Conservation (phyloP, 2,888 invertebrate genomes). For the Drosophila anomalata region DNA sequence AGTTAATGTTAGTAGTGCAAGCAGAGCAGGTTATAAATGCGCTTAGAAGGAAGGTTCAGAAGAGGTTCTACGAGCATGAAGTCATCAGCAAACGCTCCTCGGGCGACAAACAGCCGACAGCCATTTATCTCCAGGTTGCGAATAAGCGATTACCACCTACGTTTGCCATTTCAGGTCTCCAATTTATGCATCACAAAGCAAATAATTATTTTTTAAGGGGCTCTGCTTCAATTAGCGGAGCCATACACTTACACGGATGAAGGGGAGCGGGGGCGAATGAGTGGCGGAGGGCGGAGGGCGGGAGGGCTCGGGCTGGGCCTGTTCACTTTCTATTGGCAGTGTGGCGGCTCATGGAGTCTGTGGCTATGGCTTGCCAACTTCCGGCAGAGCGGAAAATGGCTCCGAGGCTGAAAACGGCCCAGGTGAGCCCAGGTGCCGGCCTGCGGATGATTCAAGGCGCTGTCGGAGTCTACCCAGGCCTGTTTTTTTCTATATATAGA, state of each 20-base stretch:
- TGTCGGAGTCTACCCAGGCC: slow-evolving; percentile 9
- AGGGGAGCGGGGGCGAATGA: not conserved
- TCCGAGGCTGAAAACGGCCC: slow-evolving; percentile 30
- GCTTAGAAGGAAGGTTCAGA: too few species aligned
- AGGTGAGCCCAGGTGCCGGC: slow-evolving; percentile 5
- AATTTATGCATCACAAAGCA: not conserved
- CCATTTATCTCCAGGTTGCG: not conserved
- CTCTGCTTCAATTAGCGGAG: slow-evolving; percentile 1
- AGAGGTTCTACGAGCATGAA: not conserved
- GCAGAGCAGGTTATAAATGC: too few species aligned
- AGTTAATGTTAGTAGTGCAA: not conserved
- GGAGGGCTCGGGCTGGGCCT: slow-evolving; percentile 8
- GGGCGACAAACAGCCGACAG: not conserved
- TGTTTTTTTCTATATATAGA: slow-evolving; percentile 62
- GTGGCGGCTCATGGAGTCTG: slow-evolving; percentile 51
- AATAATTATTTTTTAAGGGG: slow-evolving; percentile 5
- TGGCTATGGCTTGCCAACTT: slow-evolving; percentile 61
- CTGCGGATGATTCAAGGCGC: slow-evolving; percentile 56
- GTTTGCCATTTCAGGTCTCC: too few species aligned
- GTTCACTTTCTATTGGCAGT: slow-evolving; percentile 64
- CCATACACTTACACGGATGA: not conserved
- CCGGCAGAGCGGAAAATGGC: slow-evolving; percentile 46
- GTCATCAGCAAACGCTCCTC: not conserved
- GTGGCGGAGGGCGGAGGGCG: not conserved
- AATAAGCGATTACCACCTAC: not conserved